Conservation (phyloP, 2,888 invertebrate species). For the Apamea sordens region DNA sequence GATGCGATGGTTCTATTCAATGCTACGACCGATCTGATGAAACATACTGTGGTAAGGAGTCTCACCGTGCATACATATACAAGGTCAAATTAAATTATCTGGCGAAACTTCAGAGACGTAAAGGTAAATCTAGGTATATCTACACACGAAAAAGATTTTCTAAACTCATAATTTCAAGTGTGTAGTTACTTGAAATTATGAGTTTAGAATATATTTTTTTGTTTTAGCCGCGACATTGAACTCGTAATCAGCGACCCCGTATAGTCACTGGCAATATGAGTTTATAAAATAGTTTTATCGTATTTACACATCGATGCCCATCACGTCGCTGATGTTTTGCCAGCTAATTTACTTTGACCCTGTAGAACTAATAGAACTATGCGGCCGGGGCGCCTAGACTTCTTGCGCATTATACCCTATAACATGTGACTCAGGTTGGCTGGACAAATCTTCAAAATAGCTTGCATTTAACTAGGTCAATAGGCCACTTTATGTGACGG, state of each 20-base stretch:
- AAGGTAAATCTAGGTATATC: too few species aligned
- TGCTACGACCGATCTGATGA: constrained; percentile 94
- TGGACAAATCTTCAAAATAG: too few species aligned
- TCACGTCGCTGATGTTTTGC: neutral
- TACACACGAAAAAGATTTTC: too few species aligned
- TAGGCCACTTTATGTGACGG: too few species aligned
- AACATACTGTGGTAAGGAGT: constrained; percentile 92
- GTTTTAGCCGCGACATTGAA: neutral
- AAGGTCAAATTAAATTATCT: neutral
- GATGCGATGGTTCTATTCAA: constrained; percentile 93
- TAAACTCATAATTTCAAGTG: neutral
- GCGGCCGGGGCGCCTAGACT: neutral
- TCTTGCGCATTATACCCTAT: constrained; percentile 5
- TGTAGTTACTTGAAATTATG: too few species aligned
- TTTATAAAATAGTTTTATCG: constrained; percentile 2
- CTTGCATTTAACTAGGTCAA: too few species aligned
- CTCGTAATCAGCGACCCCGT: neutral
- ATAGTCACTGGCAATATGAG: neutral
- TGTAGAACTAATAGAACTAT: neutral
- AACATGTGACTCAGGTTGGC: too few species aligned
- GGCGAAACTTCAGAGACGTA: neutral
- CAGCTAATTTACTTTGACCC: neutral
- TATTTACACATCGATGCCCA: neutral
- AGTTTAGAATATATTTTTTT: too few species aligned
- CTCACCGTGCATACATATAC: constrained; percentile 41